Conservation (phyloP, 2,888 invertebrate species). For the Nomada fabriciana region DNA sequence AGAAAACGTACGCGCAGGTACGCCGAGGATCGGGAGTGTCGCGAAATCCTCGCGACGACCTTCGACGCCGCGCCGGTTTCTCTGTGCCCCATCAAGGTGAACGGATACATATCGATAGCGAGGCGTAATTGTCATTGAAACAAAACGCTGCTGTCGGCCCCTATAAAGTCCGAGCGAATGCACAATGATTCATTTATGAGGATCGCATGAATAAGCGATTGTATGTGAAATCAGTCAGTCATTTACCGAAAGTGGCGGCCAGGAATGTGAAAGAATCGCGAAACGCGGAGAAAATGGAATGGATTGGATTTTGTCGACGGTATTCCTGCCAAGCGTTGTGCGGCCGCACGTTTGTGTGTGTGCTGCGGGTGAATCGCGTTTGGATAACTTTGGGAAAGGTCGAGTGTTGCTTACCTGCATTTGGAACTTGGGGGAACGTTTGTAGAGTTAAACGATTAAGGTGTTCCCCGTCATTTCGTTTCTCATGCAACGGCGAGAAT, state of each 20-base stretch:
- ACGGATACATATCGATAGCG: constrained; percentile 49
- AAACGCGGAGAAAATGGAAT: constrained; percentile 31
- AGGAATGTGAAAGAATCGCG: constrained; percentile 31
- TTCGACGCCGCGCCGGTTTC: constrained; percentile 23
- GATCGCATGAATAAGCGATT: constrained; percentile 62
- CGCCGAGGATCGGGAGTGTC: constrained; percentile 8
- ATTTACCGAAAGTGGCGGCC: constrained; percentile 46
- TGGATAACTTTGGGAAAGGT: constrained; percentile 10
- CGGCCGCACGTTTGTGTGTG: background rate
- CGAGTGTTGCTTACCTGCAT: background rate
- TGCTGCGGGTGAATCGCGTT: constrained; percentile 6
- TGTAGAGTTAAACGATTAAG: background rate
- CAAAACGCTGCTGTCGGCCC: constrained; percentile 41
- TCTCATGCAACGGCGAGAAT: too few species aligned
- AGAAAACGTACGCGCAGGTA: background rate
- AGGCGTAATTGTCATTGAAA: constrained; percentile 65
- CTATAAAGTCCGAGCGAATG: constrained; percentile 44
- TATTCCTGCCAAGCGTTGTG: background rate
- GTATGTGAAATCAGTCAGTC: constrained; percentile 48
- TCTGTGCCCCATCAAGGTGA: constrained; percentile 44
- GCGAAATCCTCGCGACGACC: constrained; percentile 42
- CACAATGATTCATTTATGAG: constrained; percentile 67
- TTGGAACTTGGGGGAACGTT: too few species aligned
- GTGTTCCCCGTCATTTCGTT: too few species aligned
- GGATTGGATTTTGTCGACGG: constrained; percentile 25